phyloP scores from a whole-genome alignment of 2,113 vertebrate genomes.

The Hippotragus niger region DNA sequence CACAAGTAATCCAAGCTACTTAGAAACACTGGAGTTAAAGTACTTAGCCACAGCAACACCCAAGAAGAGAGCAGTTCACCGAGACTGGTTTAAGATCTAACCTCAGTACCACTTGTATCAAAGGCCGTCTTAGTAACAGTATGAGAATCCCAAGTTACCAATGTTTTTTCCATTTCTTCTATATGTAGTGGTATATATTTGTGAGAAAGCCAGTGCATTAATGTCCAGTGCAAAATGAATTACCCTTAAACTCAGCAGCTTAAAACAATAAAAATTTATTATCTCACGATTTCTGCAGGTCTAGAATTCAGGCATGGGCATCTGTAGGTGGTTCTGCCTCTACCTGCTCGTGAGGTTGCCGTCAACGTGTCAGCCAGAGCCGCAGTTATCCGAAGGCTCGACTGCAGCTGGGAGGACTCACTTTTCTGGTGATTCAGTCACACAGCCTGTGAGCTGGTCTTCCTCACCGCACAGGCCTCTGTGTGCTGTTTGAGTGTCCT shows the following conservation, averaged over 20 bases:
- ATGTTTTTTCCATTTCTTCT: background rate
- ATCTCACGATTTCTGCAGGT: background rate
- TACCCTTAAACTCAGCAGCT: background rate
- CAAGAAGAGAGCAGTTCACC: background rate
- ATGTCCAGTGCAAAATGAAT: background rate
- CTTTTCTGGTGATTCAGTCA: background rate
- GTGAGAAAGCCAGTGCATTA: background rate
- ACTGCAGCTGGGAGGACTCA: too few species aligned
- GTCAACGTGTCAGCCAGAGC: background rate
- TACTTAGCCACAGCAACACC: background rate
- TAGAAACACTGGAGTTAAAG: background rate
- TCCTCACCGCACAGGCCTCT: rapidly evolving
- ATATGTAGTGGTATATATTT: background rate
- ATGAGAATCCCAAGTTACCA: background rate
- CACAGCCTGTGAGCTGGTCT: too few species aligned
- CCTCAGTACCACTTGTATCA: background rate
- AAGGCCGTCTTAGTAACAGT: background rate
- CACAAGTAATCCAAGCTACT: background rate
- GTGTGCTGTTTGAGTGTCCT: too few species aligned
- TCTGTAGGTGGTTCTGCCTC: background rate
- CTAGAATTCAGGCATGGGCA: background rate
- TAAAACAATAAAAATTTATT: background rate
- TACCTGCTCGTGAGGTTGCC: background rate
- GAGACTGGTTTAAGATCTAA: background rate
- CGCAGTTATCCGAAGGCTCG: background rate